These are phyloP conservation scores for Xenopus petersii DNA, from an alignment of 2,797 vertebrate genomes.

Conservation along the genomic window DNA sequence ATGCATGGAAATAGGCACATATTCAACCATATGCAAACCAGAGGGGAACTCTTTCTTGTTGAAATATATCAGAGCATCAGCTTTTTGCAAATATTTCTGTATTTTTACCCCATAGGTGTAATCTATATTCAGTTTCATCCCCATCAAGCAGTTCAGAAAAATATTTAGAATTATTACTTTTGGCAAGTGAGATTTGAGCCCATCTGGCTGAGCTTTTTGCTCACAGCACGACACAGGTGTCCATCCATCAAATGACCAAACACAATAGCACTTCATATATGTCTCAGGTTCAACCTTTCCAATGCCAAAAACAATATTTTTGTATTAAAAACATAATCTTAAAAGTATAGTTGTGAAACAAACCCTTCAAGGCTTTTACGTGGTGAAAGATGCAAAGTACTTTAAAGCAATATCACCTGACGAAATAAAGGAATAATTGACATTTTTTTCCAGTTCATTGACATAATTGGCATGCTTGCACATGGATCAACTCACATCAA, in stretches of 20 bases:
- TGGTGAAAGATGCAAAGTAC: constrained; percentile 38
- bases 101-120: constrained; percentile 51
- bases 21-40: too few species aligned
- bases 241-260: constrained; percentile 74
- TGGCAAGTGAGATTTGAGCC: constrained; percentile 62
- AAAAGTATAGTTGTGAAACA: constrained; percentile 58
- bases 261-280: constrained; percentile 71
- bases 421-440: too few species aligned
- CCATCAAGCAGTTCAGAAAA: constrained; percentile 70
- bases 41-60: too few species aligned
- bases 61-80: constrained; percentile 1
- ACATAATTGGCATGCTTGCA: constrained; percentile 30
- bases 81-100: constrained; percentile 53
- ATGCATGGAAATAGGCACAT: background rate
- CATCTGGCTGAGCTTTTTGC: constrained; percentile 56
- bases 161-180: constrained; percentile 74
- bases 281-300: constrained; percentile 71
- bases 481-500: constrained; percentile 36
- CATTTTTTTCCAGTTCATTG: constrained; percentile 7
- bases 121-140: constrained; percentile 54
- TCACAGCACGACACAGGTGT: constrained; percentile 69
- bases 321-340: constrained; percentile 61
- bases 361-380: constrained; percentile 38
- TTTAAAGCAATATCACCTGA: constrained; percentile 2
- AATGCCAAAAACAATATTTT: constrained; percentile 76